A percentile compares a stretch with the other conserved stretches of the same genome.
phyloP scores from a whole-genome alignment of 2,113 vertebrate species.

The Thalassoma bifasciatum region DNA sequence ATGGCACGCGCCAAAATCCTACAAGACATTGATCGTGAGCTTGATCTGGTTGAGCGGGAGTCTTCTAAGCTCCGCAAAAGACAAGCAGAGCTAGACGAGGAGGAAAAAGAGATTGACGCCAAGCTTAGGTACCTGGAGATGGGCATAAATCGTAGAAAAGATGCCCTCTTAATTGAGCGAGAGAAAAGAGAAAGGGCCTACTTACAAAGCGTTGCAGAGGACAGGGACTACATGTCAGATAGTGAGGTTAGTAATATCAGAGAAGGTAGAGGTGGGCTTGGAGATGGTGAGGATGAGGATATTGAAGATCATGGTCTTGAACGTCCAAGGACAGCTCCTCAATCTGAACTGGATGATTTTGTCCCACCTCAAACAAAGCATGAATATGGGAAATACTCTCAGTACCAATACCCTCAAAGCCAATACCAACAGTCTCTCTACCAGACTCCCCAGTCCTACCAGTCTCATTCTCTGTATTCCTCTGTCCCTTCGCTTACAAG shows the following conservation, averaged over 20 bases:
- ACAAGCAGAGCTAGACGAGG: conserved; percentile 97
- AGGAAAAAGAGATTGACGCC: conserved; percentile 99
- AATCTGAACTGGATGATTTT: conserved; percentile 93
- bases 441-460: conserved; percentile 92
- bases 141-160: conserved; percentile 98
- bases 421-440: conserved; percentile 94
- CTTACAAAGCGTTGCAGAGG: conserved; percentile 97
- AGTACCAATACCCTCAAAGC: conserved; percentile 91
- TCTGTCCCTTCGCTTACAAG: conserved; percentile 91
- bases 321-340: conserved; percentile 93
- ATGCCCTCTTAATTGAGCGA: conserved; percentile 93
- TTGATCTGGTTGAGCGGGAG: conserved; percentile 96
- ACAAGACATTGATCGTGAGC: conserved; percentile 97
- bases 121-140: conserved; percentile 97
- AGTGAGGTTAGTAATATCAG: conserved; percentile 96
- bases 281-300: conserved; percentile 76
- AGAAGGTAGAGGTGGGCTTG: conserved; percentile 86
- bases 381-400: conserved; percentile 93
- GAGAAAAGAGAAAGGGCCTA: conserved; percentile 98
- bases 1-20: conserved; percentile 99
- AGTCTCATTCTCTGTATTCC: conserved; percentile 92
- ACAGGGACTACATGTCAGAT: conserved; percentile 99
- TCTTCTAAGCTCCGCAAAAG: conserved; percentile 98
- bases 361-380: conserved; percentile 94
- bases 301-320: conserved; percentile 88